Evolutionary conservation across 2,113 vertebrate genomes (phyloP).

Genomic region (Barnardius zonarius): DNA sequence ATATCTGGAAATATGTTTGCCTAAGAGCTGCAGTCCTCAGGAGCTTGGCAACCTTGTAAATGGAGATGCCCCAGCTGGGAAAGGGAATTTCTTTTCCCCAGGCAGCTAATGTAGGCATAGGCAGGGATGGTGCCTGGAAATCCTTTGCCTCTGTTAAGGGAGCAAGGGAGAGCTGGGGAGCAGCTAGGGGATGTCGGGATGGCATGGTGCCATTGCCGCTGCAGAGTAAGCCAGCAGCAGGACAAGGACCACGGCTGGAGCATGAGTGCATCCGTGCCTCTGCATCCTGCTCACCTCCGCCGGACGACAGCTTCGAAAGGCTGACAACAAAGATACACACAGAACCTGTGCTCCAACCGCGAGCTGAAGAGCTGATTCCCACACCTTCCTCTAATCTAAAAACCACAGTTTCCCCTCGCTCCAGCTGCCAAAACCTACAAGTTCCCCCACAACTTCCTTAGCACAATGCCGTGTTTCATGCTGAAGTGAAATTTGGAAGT

Average conservation of each 20-base stretch:
- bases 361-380: constrained; percentile 23
- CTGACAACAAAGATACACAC: neutral
- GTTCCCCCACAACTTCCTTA: constrained; percentile 45
- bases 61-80: constrained; percentile 17
- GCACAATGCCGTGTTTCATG: constrained; percentile 24
- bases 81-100: constrained; percentile 9
- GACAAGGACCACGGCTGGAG: neutral
- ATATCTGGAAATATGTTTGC: constrained; percentile 46
- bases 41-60: constrained; percentile 20
- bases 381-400: constrained; percentile 61
- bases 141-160: neutral
- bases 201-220: neutral
- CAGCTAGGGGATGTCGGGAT: neutral
- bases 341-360: neutral
- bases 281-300: neutral
- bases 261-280: fast-evolving
- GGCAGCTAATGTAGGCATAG: neutral
- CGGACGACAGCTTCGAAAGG: fast-evolving
- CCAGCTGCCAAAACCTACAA: constrained; percentile 58
- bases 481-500: constrained; percentile 14
- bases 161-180: neutral
- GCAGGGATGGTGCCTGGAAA: neutral
- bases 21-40: neutral
- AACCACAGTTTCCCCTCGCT: constrained; percentile 49
- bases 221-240: fast-evolving